These are phyloP conservation scores for Hucho hucho DNA, from an alignment of 2,113 vertebrate genomes.

Conservation along the genomic window DNA sequence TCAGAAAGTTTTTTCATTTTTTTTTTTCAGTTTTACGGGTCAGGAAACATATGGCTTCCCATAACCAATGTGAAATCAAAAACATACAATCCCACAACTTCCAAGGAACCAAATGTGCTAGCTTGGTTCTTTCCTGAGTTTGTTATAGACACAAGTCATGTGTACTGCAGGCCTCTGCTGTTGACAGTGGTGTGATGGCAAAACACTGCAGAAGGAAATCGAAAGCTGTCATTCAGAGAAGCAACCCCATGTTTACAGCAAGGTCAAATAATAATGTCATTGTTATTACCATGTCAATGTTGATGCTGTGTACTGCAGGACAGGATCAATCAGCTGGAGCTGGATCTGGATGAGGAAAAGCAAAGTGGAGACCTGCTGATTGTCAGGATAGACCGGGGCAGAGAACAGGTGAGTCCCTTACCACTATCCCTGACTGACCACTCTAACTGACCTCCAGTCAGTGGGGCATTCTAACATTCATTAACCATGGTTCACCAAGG, in stretches of 20 bases:
- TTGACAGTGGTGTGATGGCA: conserved; percentile 2
- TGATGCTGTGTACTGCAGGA: conserved; percentile 72
- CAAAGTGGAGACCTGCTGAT: conserved; percentile 88
- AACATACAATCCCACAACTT: too few relatives aligned
- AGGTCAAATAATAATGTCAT: conserved; percentile 8
- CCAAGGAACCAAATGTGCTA: too few relatives aligned
- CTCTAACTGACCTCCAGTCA: conserved; percentile 30
- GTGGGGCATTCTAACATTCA: conserved; percentile 19
- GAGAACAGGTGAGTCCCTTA: conserved; percentile 84
- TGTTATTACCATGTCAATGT: conserved; percentile 11
- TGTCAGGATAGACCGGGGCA: conserved; percentile 84
- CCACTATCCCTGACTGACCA: conserved; percentile 33
- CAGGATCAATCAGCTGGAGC: conserved; percentile 84
- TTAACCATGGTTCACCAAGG: conserved; percentile 34
- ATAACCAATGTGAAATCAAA: too few relatives aligned
- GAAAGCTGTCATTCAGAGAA: not conserved
- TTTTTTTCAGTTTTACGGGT: too few relatives aligned
- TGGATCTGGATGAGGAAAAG: conserved; percentile 92
- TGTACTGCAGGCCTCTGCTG: not conserved
- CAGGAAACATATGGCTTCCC: too few relatives aligned
- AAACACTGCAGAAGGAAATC: not conserved
- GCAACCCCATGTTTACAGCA: not conserved
- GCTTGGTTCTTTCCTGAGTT: too few relatives aligned
- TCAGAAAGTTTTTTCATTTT: too few relatives aligned
- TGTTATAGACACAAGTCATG: not conserved